A percentile compares a stretch with the other conserved stretches of the same genome.
Evolutionary conservation across 2,797 vertebrate species (phyloP).

Genomic region (Coendou prehensilis): DNA sequence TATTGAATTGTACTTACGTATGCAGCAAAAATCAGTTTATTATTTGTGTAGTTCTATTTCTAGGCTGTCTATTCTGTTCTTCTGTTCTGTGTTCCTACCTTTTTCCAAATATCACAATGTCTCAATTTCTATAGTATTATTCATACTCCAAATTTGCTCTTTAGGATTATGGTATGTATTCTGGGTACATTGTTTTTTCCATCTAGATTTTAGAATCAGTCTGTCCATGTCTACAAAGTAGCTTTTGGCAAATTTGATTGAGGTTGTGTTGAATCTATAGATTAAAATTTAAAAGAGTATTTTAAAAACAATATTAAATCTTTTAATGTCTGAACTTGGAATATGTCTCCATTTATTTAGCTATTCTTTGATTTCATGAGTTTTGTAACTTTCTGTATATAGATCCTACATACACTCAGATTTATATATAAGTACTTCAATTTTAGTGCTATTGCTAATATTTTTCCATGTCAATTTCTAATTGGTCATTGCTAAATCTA

Average conservation of each 20-base stretch:
- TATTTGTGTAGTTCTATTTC: not conserved
- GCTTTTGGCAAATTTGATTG: not conserved
- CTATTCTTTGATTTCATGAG: not conserved
- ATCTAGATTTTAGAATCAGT: slow-evolving; percentile 9
- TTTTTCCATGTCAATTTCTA: not conserved
- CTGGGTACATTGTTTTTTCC: not conserved
- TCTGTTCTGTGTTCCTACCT: not conserved
- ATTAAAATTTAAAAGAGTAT: not conserved
- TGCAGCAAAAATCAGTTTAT: not conserved
- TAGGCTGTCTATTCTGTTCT: not conserved
- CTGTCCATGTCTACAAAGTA: not conserved
- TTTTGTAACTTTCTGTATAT: not conserved
- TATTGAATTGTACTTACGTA: not conserved
- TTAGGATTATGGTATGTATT: not conserved
- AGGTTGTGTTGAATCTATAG: not conserved
- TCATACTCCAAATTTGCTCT: not conserved
- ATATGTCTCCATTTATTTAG: not conserved
- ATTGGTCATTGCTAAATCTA: not conserved
- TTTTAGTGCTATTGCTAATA: not conserved
- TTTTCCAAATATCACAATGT: not conserved
- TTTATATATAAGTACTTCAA: not conserved
- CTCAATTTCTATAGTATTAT: not conserved
- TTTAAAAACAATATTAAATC: not conserved
- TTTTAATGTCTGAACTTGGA: not conserved
- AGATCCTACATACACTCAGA: not conserved